phyloP scores from a whole-genome alignment of 2,888 invertebrate species.

The Abrostola triplasia region DNA sequence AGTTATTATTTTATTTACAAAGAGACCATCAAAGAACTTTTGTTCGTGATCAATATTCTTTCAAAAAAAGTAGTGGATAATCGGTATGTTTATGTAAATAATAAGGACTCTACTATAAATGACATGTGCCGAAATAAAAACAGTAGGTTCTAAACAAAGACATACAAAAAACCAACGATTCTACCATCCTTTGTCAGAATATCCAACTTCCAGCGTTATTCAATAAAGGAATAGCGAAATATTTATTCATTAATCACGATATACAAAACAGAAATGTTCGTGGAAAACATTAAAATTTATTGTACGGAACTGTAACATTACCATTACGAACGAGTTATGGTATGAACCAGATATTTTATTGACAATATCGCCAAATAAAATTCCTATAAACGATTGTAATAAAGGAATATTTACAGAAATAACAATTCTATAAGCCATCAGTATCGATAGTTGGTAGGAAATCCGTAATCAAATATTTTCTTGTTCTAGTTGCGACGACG shows the following conservation, averaged over 20 bases:
- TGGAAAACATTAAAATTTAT: constrained; percentile 52
- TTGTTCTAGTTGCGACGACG: constrained; percentile 13
- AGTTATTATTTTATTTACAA: no score
- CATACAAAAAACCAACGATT: constrained; percentile 7
- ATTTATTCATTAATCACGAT: constrained; percentile 51
- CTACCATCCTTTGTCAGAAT: constrained; percentile 26
- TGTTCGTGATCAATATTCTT: no score
- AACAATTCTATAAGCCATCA: constrained; percentile 28
- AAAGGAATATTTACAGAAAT: constrained; percentile 48
- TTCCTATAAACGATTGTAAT: constrained; percentile 51
- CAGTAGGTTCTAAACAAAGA: not conserved
- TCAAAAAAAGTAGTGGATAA: no score
- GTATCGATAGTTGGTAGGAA: constrained; percentile 41
- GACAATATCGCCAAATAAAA: constrained; percentile 62
- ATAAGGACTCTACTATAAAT: no score
- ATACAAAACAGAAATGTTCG: constrained; percentile 53
- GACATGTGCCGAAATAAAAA: no score
- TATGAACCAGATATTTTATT: constrained; percentile 65
- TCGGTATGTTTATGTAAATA: no score
- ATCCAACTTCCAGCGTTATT: constrained; percentile 20
- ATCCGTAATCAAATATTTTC: constrained; percentile 39
- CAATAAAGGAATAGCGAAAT: constrained; percentile 40
- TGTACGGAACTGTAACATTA: constrained; percentile 55
- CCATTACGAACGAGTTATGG: constrained; percentile 61
- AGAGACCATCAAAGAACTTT: no score